A percentile compares a stretch with the other conserved stretches of the same genome.
phyloP scores from a whole-genome alignment of 1,140 invertebrate species.

The roundworm (Caenorhabditis elegans) region WBcel235 BX284605.5:3914001-3914500 shows the following conservation, averaged over 20 bases:
- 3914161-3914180: background rate
- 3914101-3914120: too few relatives aligned
- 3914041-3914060: background rate
- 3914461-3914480: too few relatives aligned
- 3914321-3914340: conserved; percentile 1
- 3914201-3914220: background rate
- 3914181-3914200: background rate
- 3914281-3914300: background rate
- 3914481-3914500: too few relatives aligned
- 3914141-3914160: background rate
- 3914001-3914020: background rate
- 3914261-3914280: background rate
- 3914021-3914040: background rate
- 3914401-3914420: too few relatives aligned
- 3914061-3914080: too few relatives aligned
- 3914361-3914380: too few relatives aligned
- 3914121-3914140: too few relatives aligned
- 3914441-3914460: too few relatives aligned
- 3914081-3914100: too few relatives aligned
- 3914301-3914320: background rate
- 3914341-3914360: too few relatives aligned
- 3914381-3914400: too few relatives aligned
- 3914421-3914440: too few relatives aligned
- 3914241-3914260: background rate
- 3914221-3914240: background rate